These are phyloP conservation scores for Eupsittula cactorum DNA, from an alignment of 2,113 vertebrate species.

Conservation along the genomic window DNA sequence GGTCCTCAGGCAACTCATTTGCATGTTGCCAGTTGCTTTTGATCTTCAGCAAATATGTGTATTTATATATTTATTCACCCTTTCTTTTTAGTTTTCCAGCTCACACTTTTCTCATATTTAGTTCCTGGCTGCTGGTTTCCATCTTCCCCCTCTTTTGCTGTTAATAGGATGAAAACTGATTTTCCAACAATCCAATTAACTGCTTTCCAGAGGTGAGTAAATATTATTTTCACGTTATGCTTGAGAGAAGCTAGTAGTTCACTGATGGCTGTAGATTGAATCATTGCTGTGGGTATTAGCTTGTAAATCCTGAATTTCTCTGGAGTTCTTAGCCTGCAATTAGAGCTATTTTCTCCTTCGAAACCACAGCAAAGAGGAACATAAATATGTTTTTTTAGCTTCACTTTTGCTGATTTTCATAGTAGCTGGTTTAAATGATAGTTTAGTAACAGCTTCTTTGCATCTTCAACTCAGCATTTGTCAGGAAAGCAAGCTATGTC, in stretches of 20 bases:
- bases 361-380: neutral
- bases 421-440: neutral
- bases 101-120: neutral
- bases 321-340: neutral
- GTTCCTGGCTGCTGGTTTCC: neutral
- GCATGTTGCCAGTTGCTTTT: neutral
- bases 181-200: neutral
- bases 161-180: neutral
- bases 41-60: neutral
- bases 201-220: neutral
- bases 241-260: neutral
- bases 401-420: neutral
- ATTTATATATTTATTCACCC: neutral
- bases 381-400: neutral
- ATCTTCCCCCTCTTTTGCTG: neutral
- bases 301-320: neutral
- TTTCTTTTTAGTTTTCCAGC: neutral
- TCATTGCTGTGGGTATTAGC: neutral
- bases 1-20: neutral
- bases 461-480: neutral
- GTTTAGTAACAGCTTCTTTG: neutral
- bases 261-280: neutral
- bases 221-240: neutral
- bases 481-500: neutral
- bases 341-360: neutral